Conservation (phyloP, 2,888 invertebrate species). For the Phalangium opilio region DNA sequence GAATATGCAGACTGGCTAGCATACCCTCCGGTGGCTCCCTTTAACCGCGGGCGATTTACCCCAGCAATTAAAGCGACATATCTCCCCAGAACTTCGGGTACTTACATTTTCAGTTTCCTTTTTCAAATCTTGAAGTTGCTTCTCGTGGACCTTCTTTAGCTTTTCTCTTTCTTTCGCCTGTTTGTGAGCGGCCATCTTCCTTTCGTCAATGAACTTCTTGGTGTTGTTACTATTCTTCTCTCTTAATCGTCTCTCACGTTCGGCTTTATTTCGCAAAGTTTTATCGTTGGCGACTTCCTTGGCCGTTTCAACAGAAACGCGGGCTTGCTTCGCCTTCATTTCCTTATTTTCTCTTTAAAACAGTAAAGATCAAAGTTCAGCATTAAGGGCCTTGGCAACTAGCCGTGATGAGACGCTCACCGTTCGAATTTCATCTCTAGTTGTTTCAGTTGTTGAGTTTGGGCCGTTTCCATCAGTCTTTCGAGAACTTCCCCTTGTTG, state of each 20-base stretch:
- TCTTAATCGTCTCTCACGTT: slow-evolving; percentile 74
- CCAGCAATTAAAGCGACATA: no score
- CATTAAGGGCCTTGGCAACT: no score
- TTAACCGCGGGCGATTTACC: no score
- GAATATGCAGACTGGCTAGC: no score
- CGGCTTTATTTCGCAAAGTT: slow-evolving; percentile 85
- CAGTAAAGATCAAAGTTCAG: no score
- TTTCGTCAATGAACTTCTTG: slow-evolving; percentile 91
- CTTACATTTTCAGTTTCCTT: slow-evolving; percentile 45
- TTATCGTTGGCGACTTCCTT: slow-evolving; percentile 93
- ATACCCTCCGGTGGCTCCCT: no score
- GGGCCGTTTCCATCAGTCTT: slow-evolving; percentile 66
- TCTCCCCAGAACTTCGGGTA: no score
- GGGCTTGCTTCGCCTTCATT: slow-evolving; percentile 84
- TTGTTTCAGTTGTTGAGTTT: slow-evolving; percentile 71
- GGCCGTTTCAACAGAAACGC: slow-evolving; percentile 90
- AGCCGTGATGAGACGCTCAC: slow-evolving; percentile 36
- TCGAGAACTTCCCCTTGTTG: slow-evolving; percentile 42
- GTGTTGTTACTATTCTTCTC: slow-evolving; percentile 97
- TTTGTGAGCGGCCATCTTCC: slow-evolving; percentile 70
- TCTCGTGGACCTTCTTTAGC: slow-evolving; percentile 75
- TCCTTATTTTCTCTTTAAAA: slow-evolving; percentile 68
- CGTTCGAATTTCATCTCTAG: slow-evolving; percentile 74
- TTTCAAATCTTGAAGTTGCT: slow-evolving; percentile 52
- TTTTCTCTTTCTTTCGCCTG: slow-evolving; percentile 84